phyloP scores from a whole-genome alignment of 2,113 vertebrate genomes.

The Aptenodytes forsteri region DNA sequence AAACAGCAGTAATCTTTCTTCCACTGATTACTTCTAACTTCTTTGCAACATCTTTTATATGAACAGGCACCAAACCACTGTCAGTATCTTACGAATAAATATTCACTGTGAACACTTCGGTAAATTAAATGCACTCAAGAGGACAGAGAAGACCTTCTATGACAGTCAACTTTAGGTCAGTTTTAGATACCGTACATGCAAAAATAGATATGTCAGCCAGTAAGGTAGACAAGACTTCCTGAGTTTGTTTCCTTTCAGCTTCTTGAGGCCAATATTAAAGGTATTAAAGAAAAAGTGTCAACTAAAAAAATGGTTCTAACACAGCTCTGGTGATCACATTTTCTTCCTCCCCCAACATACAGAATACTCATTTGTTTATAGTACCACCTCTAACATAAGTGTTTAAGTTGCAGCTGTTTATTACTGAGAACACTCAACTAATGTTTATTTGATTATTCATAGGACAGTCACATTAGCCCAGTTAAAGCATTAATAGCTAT shows the following conservation, averaged over 20 bases:
- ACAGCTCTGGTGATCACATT: neutral
- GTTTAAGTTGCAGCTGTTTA: neutral
- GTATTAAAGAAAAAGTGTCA: too few relatives aligned
- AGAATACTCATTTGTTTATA: neutral
- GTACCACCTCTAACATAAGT: neutral
- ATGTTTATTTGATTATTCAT: neutral
- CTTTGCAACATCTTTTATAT: neutral
- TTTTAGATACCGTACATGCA: neutral
- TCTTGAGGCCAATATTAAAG: neutral
- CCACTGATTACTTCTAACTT: neutral
- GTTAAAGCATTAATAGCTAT: neutral
- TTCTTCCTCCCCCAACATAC: neutral
- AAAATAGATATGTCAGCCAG: too few relatives aligned
- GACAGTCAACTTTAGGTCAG: neutral
- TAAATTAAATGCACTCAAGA: neutral
- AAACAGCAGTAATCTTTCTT: neutral
- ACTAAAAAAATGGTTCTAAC: neutral
- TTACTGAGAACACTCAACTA: neutral
- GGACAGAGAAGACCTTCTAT: neutral
- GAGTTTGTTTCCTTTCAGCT: neutral
- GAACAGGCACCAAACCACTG: neutral
- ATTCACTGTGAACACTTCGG: neutral
- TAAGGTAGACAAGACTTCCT: neutral
- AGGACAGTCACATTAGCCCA: neutral
- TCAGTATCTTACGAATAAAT: neutral